phyloP scores from a whole-genome alignment of 2,797 vertebrate genomes.

The Denticeps clupeoides region DNA sequence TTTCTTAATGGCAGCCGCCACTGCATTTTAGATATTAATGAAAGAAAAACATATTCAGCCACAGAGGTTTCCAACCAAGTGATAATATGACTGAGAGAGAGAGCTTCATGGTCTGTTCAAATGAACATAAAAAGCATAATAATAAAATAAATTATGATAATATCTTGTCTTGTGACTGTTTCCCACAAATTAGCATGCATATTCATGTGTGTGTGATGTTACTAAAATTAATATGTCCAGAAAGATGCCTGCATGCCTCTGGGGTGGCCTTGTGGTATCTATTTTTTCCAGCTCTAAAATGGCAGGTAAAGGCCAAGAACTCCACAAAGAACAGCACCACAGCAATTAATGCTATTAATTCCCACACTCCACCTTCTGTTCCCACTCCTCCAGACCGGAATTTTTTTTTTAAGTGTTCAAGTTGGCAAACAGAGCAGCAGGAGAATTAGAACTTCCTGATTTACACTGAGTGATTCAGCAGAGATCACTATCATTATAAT shows the following conservation, averaged over 20 bases:
- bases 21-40: background rate
- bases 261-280: conserved; percentile 38
- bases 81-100: background rate
- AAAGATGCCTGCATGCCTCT: conserved; percentile 34
- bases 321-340: conserved; percentile 26
- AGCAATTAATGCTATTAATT: conserved; percentile 49
- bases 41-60: too few relatives aligned
- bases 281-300: conserved; percentile 38
- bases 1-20: background rate
- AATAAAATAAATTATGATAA: conserved; percentile 35
- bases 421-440: conserved; percentile 20
- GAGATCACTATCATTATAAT: conserved; percentile 53
- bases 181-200: conserved; percentile 31
- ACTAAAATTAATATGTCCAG: conserved; percentile 48
- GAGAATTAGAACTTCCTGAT: conserved; percentile 25
- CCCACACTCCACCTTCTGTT: conserved; percentile 44
- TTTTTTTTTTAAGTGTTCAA: conserved; percentile 23
- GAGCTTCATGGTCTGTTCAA: conserved; percentile 7
- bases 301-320: conserved; percentile 34
- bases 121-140: conserved; percentile 24
- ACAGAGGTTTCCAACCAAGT: background rate
- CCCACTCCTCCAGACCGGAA: conserved; percentile 34
- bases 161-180: conserved; percentile 17
- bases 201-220: conserved; percentile 28
- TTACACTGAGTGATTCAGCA: conserved; percentile 27